Evolutionary conservation across 2,113 vertebrate species (phyloP).

Genomic region (Poeciliopsis prolifica): DNA sequence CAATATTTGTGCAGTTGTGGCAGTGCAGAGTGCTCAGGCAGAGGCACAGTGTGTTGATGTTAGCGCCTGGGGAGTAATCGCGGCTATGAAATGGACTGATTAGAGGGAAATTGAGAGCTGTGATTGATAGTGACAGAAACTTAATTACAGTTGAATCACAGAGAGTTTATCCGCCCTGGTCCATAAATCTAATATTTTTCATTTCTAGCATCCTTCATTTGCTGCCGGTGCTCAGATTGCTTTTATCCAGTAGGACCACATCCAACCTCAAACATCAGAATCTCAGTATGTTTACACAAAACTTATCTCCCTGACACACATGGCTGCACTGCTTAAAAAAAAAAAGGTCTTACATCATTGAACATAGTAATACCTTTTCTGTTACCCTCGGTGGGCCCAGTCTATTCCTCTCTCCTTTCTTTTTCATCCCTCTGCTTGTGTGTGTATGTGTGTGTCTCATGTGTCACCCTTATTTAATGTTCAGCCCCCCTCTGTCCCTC

Average conservation of each 20-base stretch:
- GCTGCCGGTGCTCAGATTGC: constrained; percentile 12
- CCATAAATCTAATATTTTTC: constrained; percentile 56
- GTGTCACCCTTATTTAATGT: constrained; percentile 21
- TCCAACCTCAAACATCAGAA: constrained; percentile 26
- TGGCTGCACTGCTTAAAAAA: constrained; percentile 22
- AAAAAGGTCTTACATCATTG: constrained; percentile 5
- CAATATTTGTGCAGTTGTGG: background rate
- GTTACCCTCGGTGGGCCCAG: background rate
- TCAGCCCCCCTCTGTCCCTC: constrained; percentile 4
- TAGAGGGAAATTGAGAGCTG: constrained; percentile 26
- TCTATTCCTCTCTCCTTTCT: background rate
- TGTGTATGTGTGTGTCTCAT: constrained; percentile 11
- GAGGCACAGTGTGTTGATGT: constrained; percentile 42
- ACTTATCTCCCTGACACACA: constrained; percentile 31
- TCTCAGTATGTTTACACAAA: constrained; percentile 33
- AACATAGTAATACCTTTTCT: constrained; percentile 32
- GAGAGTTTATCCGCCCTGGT: constrained; percentile 51
- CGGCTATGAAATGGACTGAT: constrained; percentile 47
- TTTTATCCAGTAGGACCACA: background rate
- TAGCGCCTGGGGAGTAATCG: constrained; percentile 30
- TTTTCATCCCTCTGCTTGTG: constrained; percentile 5
- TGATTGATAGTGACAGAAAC: constrained; percentile 65
- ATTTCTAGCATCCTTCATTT: constrained; percentile 9
- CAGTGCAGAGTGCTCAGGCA: constrained; percentile 4
- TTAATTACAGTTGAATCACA: constrained; percentile 62